These are phyloP conservation scores for Salvelinus fontinalis DNA, from an alignment of 2,113 vertebrate genomes.

Conservation along the genomic window DNA sequence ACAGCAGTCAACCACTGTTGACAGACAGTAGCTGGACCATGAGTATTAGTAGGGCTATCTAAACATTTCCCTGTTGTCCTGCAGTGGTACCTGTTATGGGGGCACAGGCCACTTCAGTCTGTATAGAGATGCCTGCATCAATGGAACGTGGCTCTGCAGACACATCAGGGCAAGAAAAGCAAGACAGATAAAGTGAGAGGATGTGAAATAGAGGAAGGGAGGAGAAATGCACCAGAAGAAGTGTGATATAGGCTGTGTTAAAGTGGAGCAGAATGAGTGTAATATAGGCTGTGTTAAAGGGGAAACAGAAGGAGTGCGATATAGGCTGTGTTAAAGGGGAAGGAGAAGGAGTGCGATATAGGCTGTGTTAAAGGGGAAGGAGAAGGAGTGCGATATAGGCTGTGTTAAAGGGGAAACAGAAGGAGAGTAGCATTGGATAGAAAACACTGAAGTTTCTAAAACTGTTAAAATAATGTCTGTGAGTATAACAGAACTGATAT, in stretches of 20 bases:
- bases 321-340: too few species aligned
- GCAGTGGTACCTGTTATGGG: constrained; percentile 71
- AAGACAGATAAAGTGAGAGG: constrained; percentile 26
- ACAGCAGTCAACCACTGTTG: constrained; percentile 37
- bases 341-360: too few species aligned
- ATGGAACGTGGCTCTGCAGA: constrained; percentile 71
- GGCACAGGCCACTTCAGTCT: constrained; percentile 78
- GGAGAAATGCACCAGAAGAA: background rate
- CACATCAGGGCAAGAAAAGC: constrained; percentile 19
- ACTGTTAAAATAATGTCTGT: too few species aligned
- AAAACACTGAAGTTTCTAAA: too few species aligned
- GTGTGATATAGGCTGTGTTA: background rate
- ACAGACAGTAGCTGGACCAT: background rate
- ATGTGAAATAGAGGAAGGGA: constrained; percentile 25
- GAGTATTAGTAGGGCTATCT: constrained; percentile 1
- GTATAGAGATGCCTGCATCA: constrained; percentile 72
- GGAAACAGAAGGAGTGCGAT: too few species aligned
- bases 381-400: too few species aligned
- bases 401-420: too few species aligned
- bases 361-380: too few species aligned
- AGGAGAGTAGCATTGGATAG: too few species aligned
- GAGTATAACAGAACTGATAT: too few species aligned
- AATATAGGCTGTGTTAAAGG: too few species aligned
- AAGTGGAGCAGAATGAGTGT: too few species aligned
- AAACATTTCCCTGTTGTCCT: constrained; percentile 7